Percentiles rank a stretch among this genome's conserved stretches.
phyloP scores from a whole-genome alignment of 2,797 vertebrate genomes.

The Chloroceryle amazona region DNA sequence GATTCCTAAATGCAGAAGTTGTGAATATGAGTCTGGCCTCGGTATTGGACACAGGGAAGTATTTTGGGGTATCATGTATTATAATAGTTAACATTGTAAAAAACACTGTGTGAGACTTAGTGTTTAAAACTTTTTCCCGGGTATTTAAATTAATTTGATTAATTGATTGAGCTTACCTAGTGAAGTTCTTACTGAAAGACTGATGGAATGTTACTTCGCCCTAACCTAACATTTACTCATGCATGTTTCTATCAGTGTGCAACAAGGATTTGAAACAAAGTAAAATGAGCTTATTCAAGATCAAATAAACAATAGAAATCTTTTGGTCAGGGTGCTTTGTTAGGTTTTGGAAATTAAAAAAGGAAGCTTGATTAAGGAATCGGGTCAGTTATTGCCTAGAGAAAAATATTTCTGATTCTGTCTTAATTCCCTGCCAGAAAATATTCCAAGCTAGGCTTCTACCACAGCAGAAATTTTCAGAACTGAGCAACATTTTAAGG shows the following conservation, averaged over 20 bases:
- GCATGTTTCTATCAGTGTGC: rapidly evolving
- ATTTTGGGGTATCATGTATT: background rate
- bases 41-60: background rate
- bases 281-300: background rate
- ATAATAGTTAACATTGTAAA: background rate
- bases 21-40: background rate
- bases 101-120: background rate
- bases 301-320: background rate
- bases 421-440: constrained; percentile 37
- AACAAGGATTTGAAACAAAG: background rate
- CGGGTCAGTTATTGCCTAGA: constrained; percentile 44
- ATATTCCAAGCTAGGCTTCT: background rate
- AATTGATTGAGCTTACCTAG: background rate
- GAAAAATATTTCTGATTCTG: constrained; percentile 30
- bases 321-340: background rate
- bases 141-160: background rate
- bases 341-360: background rate
- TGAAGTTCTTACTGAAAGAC: background rate
- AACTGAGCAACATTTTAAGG: background rate
- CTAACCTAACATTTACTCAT: background rate
- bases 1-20: background rate
- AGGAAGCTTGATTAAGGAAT: constrained; percentile 32
- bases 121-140: background rate
- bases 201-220: background rate
- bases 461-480: background rate